Evolutionary conservation across 2,888 invertebrate species (phyloP), one percentile per base, ranked within the genome.

Genomic region (Altica lythri): DNA sequence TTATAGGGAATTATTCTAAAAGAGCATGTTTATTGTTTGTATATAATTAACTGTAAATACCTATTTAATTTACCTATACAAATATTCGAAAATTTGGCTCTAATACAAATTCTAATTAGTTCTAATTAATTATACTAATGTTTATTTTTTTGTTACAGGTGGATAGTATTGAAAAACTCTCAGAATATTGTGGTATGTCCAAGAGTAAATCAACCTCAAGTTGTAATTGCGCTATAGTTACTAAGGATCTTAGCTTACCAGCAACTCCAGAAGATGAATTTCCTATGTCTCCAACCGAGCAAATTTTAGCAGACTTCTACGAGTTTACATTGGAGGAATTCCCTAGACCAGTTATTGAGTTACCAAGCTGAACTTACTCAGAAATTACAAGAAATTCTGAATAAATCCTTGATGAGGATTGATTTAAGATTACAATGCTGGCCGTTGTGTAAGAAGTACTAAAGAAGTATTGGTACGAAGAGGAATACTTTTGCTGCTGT

Each of bases 281-380:
- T 12, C 65, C 62, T 3, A 63, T 86, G 38, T 82, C 85, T 0
- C 82, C 83, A 18, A 74, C 82, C 0, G 88, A 88, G 68, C 83
- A 81, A 67, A 78, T 80, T 43, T 68, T 88, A 62, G 81, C 86
- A 17, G 84, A 86, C 60, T 83, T 84, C 70, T 88, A 87, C 67
- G 86, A 87, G 68, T 79, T 80, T 57, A 83, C 82, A 55, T 82
- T 86, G 80, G 84, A 83, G 59, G 80, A 81, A 65, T 79, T 81
- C 25, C 82, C 84, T 59, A 78, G 81, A 61, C 86, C 86, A 55
- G 81, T 87, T 50, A 80, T 88, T 59, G 82, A 85, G 72, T 73
- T 88, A 43, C 88, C 88, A 51, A 68, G 65, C 44, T 72, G 72
- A 72, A 64, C 35, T 10, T 40, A 40, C 6, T 3, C 22, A 5